Conservation (phyloP, 37 sponge, comb jelly and placozoan genomes). For the Ianthella basta region DNA sequence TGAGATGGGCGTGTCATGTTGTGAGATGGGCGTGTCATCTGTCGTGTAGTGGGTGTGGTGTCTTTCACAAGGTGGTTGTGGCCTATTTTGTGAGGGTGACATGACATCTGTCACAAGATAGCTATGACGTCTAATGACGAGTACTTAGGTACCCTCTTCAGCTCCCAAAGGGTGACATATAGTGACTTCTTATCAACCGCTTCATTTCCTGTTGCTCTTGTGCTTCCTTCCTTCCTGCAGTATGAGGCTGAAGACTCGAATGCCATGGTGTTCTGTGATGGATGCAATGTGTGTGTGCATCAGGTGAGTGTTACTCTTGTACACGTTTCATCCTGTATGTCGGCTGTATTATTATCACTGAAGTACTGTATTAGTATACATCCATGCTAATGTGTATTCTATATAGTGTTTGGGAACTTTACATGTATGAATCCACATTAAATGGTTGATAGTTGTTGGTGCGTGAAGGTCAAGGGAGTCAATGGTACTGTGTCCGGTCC, state of each 20-base stretch:
- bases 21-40: background rate
- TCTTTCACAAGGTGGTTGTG: background rate
- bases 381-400: too few species aligned
- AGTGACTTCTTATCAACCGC: background rate
- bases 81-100: conserved; percentile 61
- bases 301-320: conserved; percentile 63
- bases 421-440: too few species aligned
- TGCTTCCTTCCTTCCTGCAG: conserved; percentile 43
- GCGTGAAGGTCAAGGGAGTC: conserved; percentile 5
- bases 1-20: conserved; percentile 63
- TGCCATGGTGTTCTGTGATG: conserved; percentile 98
- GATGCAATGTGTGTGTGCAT: conserved; percentile 97
- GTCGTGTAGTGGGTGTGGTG: background rate
- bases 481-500: background rate
- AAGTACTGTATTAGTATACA: too few species aligned
- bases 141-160: too few species aligned
- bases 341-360: background rate
- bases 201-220: background rate
- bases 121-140: too few species aligned
- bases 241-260: conserved; percentile 89
- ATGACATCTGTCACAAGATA: too few species aligned
- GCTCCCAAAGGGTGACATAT: background rate
- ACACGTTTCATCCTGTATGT: too few species aligned
- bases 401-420: too few species aligned
- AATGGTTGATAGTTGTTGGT: too few species aligned